Evolutionary conservation across 2,888 invertebrate genomes (phyloP).

Genomic region (Synanthedon tipuliformis): DNA sequence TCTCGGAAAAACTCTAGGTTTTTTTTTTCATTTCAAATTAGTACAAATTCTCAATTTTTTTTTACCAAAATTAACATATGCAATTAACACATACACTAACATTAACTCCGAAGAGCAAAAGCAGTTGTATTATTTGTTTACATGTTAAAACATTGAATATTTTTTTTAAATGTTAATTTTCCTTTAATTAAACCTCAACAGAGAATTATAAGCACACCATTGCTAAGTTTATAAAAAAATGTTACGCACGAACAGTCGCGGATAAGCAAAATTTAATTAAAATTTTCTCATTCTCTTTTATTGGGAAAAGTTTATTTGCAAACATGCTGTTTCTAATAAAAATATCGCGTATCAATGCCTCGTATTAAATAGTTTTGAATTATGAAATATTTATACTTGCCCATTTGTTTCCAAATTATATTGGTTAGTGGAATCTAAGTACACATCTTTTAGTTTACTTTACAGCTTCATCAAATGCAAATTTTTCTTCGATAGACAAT

Average conservation of each 20-base stretch:
- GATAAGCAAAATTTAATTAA: conserved; percentile 31
- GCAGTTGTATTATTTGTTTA: no score
- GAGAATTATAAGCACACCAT: no score
- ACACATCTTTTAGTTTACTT: no score
- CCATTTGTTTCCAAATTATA: conserved; percentile 27
- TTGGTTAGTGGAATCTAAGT: conserved; percentile 25
- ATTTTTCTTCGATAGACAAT: no score
- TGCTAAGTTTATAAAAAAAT: background rate
- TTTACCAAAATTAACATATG: background rate
- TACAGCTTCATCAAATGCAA: no score
- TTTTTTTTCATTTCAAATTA: background rate
- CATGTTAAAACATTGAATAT: no score
- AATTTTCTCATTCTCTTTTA: conserved; percentile 9
- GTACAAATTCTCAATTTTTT: background rate
- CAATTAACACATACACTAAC: background rate
- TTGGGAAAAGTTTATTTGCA: background rate
- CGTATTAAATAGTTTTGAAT: conserved; percentile 29
- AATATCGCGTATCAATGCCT: conserved; percentile 17
- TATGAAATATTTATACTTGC: conserved; percentile 38
- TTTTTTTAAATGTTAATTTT: no score
- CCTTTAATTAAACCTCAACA: no score
- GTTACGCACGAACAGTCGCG: background rate
- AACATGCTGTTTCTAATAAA: background rate
- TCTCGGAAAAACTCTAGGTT: background rate
- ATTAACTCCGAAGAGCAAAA: background rate